Evolutionary conservation across 2,797 vertebrate species (phyloP).

Genomic region (Setipinna tenuifilis): DNA sequence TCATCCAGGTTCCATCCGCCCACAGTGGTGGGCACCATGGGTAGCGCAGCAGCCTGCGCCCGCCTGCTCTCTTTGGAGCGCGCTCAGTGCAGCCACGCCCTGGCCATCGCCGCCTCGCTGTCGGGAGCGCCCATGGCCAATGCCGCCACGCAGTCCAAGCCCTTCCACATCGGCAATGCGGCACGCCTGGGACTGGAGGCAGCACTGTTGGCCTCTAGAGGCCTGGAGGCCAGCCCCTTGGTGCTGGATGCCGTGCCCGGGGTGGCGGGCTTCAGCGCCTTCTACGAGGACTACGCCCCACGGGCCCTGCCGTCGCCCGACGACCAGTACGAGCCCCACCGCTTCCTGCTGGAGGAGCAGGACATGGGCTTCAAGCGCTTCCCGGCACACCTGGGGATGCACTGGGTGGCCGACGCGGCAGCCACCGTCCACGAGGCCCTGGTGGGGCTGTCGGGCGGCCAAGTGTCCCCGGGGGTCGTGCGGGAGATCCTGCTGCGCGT

Average conservation of each 20-base stretch:
- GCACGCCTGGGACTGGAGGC: conserved; percentile 85
- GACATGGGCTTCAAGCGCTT: conserved; percentile 88
- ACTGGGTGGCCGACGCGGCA: conserved; percentile 86
- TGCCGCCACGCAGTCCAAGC: conserved; percentile 87
- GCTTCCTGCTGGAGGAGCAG: conserved; percentile 84
- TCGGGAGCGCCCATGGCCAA: conserved; percentile 92
- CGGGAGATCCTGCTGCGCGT: conserved; percentile 80
- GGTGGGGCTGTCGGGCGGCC: conserved; percentile 60
- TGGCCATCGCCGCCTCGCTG: conserved; percentile 84
- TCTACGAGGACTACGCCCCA: conserved; percentile 82
- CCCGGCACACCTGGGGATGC: conserved; percentile 88
- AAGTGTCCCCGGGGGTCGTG: conserved; percentile 71
- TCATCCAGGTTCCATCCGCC: conserved; percentile 86
- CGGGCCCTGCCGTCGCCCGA: conserved; percentile 61
- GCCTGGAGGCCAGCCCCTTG: conserved; percentile 80
- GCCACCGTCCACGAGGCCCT: conserved; percentile 75
- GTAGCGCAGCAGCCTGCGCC: conserved; percentile 84
- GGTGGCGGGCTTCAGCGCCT: conserved; percentile 83
- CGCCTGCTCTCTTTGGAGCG: conserved; percentile 78
- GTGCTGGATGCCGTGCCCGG: conserved; percentile 81
- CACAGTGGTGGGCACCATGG: conserved; percentile 86
- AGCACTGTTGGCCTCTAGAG: conserved; percentile 81
- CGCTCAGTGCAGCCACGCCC: conserved; percentile 75
- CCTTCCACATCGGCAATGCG: conserved; percentile 85
- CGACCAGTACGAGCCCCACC: conserved; percentile 55